phyloP scores from a whole-genome alignment of 2,797 vertebrate genomes.

The Epinephelus awoara region DNA sequence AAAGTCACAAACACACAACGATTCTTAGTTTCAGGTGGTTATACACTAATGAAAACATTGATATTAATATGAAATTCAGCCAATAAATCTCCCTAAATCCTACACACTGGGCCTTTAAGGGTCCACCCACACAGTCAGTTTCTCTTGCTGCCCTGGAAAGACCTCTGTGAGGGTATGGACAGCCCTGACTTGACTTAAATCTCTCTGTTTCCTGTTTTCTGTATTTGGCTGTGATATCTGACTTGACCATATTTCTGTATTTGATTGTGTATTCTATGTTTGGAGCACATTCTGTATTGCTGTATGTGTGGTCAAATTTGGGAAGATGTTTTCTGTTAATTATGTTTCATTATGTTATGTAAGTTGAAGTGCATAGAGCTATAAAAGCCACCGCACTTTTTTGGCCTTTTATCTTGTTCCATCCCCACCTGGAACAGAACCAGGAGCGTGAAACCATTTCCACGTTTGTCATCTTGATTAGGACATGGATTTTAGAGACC shows the following conservation, averaged over 20 bases:
- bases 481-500: background rate
- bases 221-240: background rate
- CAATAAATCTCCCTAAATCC: too few species aligned
- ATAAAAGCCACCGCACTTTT: background rate
- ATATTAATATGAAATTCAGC: too few species aligned
- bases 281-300: background rate
- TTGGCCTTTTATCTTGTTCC: background rate
- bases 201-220: background rate
- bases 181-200: background rate
- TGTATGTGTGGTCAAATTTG: background rate
- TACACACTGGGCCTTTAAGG: too few species aligned
- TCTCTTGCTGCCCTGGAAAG: background rate
- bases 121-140: background rate
- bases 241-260: background rate
- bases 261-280: background rate
- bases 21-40: too few species aligned
- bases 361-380: background rate
- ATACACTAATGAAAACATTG: too few species aligned
- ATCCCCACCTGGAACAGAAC: background rate
- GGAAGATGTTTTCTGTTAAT: background rate
- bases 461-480: slow-evolving; percentile 9
- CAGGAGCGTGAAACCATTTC: background rate
- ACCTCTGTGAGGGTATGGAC: background rate
- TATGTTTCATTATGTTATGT: too few species aligned
- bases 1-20: too few species aligned